Evolutionary conservation across 2,888 invertebrate genomes (phyloP), one percentile per base, ranked within the genome.

Genomic region (Athalia circularis): DNA sequence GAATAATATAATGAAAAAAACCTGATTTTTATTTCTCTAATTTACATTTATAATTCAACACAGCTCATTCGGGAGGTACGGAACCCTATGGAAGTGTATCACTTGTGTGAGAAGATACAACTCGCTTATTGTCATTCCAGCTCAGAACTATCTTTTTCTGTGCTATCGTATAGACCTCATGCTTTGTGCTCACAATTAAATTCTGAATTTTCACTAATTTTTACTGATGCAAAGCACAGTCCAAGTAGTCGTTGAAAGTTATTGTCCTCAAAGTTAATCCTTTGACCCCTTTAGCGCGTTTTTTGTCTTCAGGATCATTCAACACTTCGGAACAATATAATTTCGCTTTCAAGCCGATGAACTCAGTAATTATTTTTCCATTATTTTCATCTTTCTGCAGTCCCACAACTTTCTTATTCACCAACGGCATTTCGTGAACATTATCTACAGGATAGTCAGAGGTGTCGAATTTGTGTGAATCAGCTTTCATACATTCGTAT

Each of bases 401-500:
- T 9, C 87, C 86, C 6, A 85, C 9, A 5, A 84, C 80, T 82
- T 86, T 86, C 80, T 86, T 87, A 67, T 86, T 86, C 0, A 70
- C 83, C 76, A 75, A 75, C 0, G 83, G 82, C 47, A 87, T 84
- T 8, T 79, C 70, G 72, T 84, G 85, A 7, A 74, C 7, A 82
- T 88, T 88, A 61, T 81, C 62, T 0, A n/a, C 2, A 3, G 77
- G 65, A 57, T 76, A 80, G 68, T 82, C 80, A 9, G 86, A 86
- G 52, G 86, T 87, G 82, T 90, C 89, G 80, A 88, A 90, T 77
- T 80, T 82, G 68, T 81, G 59, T 8, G 85, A 64, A 81, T 88
- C 80, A 15, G 70, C 5, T 79, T n/a, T 83, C 45, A 82, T 81
- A 52, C 52, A 72, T 4, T 80, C 80, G 83, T 91, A 90, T 57